Base-by-base conservation (phyloP, 1,140 invertebrate species). In the Sinella curviseta region DNA sequence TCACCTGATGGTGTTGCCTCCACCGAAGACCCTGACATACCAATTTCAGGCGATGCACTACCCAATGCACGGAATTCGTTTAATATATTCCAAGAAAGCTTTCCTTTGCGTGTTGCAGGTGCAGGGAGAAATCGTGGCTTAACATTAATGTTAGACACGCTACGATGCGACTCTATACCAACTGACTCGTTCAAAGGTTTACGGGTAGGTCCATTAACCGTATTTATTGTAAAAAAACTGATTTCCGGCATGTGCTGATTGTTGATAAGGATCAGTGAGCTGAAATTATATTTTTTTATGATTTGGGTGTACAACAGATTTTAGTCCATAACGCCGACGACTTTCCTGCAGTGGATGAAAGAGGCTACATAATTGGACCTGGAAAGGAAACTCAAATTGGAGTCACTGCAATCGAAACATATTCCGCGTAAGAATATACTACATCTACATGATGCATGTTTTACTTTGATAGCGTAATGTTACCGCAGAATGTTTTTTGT, bases 151-250 rank as follows among this genome's bases (percentile, higher is more conserved):
- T 33, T 82, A 36, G 84, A 84, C 57, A 84, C 82, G 60, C 67
- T 84, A 0, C 33, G 81, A 12, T 84, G 83, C 67, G 83, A 81
- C n/a, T 54, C 81, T 14, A 77, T 84, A 20, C 83, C 83, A 16
- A 82, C 83, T 24, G 83, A 84, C 36, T 80, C 80, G n/a, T 84
- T 84, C 55, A 82, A 81, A 76, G 83, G 83, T 1, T 78, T 84
- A 17, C 16, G 83, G 31, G 57, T 77, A 55, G 2, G 55, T 48
- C 4, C 2, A 70, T 31, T 30, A 70, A 70, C 57, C 57, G 3
- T 17, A 60, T n/a, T 26, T 12, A 74, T 28, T 74, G 4, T 74
- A 26, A 2, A 33, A 60, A 60, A 60, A n/a, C 17, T 48, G 4
- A n/a, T n/a, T n/a, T n/a, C n/a, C n/a, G n/a, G n/a, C n/a, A n/a